A percentile compares a stretch with the other conserved stretches of the same genome.
Conservation (phyloP, 2,888 invertebrate species). For the Idaea dimidiata region DNA sequence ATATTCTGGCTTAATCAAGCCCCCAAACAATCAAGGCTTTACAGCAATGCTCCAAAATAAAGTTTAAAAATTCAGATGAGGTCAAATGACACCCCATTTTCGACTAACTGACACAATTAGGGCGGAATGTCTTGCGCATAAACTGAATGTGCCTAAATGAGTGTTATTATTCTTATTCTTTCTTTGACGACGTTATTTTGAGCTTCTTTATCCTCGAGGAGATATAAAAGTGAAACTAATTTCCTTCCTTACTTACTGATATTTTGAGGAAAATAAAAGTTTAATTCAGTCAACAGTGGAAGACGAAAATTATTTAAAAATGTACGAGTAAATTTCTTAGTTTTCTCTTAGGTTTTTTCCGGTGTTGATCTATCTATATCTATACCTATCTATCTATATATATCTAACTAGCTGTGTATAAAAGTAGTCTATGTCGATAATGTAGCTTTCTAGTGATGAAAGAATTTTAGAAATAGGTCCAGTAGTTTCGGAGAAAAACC, state of each 20-base stretch:
- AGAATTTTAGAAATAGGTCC: no score
- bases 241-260: slow-evolving; percentile 13
- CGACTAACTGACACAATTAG: slow-evolving; percentile 29
- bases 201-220: slow-evolving; percentile 25
- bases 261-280: neutral
- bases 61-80: slow-evolving; percentile 28
- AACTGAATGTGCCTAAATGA: slow-evolving; percentile 34
- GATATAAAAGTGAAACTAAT: slow-evolving; percentile 30
- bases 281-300: neutral
- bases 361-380: no score
- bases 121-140: slow-evolving; percentile 29
- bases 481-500: no score
- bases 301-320: neutral
- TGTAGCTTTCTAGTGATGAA: no score
- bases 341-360: no score
- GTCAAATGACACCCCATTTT: slow-evolving; percentile 31
- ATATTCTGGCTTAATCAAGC: neutral
- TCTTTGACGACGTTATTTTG: slow-evolving; percentile 31
- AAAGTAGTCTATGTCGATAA: no score
- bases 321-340: neutral
- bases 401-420: no score
- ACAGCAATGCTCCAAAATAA: slow-evolving; percentile 23
- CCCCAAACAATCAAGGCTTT: neutral
- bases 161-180: slow-evolving; percentile 33
- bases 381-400: no score